Evolutionary conservation across 2,888 invertebrate genomes (phyloP), one percentile per base, ranked within the genome.

Genomic region (Pycnomerus fuliginosus): DNA sequence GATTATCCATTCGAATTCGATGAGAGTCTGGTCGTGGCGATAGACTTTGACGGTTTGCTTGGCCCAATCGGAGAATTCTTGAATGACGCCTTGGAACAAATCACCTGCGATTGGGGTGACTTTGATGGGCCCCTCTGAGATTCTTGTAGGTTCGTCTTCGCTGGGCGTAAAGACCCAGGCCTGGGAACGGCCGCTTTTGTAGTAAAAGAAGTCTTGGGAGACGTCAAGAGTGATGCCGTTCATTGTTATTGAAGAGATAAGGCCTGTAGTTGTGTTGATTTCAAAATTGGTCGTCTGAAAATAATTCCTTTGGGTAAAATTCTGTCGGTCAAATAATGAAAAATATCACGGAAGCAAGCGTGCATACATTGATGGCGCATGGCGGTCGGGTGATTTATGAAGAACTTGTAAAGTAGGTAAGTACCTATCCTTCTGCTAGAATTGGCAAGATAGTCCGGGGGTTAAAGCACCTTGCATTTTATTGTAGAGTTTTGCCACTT

Each of bases 91-190:
- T 50, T 80, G 72, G 3, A 74, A 62, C 0, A 76, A 47, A 0
- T 69, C 45, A 0, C 76, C 76, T 39, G 69, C 55, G 13, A 74
- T 48, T 0, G 68, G 68, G 48, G 38, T 47, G 7, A 24, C 29
- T 27, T 28, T 36, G 11, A 47, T 34, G 1, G 16, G 12, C 20
- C 15, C 17, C n/a, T 12, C 23, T 11, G 2, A 22, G 8, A n/a
- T 13, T 49, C 64, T 40, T n/a, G 74, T 57, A 14, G 63, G 51
- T 2, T 61, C 55, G 1, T 71, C 53, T 4, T 70, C 68, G 23
- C 76, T 76, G 0, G 89, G 88, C 25, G 88, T 74, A 68, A 91
- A 90, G 22, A 95, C 86, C 61, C 97, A 98, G 0, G 96, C 97
- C 0, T 97, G 97, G 0, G 95, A 95, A 0, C 90, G 90, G 17